Base-by-base conservation (phyloP, 2,113 vertebrate genomes). In the Xenus cinereus region DNA sequence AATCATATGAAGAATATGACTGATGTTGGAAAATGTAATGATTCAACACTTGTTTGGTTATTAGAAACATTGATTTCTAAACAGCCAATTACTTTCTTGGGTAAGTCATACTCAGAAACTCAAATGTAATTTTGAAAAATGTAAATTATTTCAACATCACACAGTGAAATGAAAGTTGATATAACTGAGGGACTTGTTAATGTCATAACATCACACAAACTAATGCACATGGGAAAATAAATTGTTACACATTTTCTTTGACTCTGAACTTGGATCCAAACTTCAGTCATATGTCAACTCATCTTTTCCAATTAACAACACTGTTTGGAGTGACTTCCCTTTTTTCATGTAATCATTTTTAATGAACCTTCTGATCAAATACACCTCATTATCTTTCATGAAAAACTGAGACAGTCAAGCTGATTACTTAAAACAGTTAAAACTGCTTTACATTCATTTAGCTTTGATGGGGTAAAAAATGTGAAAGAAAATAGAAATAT, bases 201-300 rank as follows among this genome's bases (percentile, higher is more conserved):
- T 93, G 91, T 95, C 86, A 78, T 90, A 96, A 97, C 28, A 96
- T 92, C 84, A 92, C 69, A 92, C 48, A 87, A 90, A 82, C 69
- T 79, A 89, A 92, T 93, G 69, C 89, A 90, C 83, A 85, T 26
- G 90, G 93, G 91, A 96, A 96, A 95, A 93, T 86, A 98, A 97
- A 97, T 94, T 39, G 18, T 79, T 90, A 77, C 48, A 82, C 54
- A 73, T 95, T 89, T 96, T 94, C 60, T 95, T 89, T 94, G 48
- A 92, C 67, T 94, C 80, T 79, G 75, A 93, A 82, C 82, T 95
- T 79, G 60, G 62, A 96, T 95, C 71, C 60, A 39, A 83, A 91
- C 94, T 96, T 97, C 76, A 91, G 85, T 90, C 59, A 46, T 85
- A 93, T 5, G 8, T 83, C 73, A 83, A 78, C 48, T 89, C 88